Base-by-base conservation (phyloP, 1,140 invertebrate genomes). In the Drosophila nebulosa region DNA sequence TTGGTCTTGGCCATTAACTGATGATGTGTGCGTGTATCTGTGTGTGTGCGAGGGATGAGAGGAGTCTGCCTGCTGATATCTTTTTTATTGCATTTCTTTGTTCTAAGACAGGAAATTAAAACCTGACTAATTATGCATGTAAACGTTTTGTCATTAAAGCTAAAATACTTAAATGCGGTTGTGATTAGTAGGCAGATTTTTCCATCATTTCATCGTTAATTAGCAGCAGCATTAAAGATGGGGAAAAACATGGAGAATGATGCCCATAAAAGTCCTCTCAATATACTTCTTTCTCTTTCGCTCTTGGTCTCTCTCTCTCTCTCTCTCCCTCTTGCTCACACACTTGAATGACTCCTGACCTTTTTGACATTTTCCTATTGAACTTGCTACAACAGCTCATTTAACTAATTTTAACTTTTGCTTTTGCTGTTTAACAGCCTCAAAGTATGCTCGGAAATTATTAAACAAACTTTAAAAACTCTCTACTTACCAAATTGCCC, bases 61-160 rank as follows among this genome's bases (percentile, higher is more conserved):
- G 24, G 32, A 57, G 18, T 58, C 7, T 32, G 12, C 35, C 18
- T 58, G 18, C 18, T 27, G 56, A 36, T 27, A 36, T 58, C 32
- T 27, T 58, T 58, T 58, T 58, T 58, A 39, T 58, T 39, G 30
- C 56, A 36, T 10, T 30, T 59, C 18, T 66, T 53, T 73, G 32
- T 67, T 27, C 67, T 66, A 59, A 74, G 73, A 18, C 81, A 86
- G 81, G 81, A 84, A 84, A 84, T 80, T 84, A 63, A 79, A 86
- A 77, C 74, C 64, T 68, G 56, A 61, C 74, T 84, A 84, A 84
- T 85, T 86, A 75, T 73, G 62, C 67, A 80, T 62, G 65, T 79
- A 79, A 84, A 69, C 79, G 80, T 79, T 79, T 84, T 69, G 80
- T 65, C 80, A 84, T 84, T 85, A 85, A 69, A 68, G 52, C 74